Base-by-base conservation (phyloP, 2,113 vertebrate species). In the Heterocephalus glaber region DNA sequence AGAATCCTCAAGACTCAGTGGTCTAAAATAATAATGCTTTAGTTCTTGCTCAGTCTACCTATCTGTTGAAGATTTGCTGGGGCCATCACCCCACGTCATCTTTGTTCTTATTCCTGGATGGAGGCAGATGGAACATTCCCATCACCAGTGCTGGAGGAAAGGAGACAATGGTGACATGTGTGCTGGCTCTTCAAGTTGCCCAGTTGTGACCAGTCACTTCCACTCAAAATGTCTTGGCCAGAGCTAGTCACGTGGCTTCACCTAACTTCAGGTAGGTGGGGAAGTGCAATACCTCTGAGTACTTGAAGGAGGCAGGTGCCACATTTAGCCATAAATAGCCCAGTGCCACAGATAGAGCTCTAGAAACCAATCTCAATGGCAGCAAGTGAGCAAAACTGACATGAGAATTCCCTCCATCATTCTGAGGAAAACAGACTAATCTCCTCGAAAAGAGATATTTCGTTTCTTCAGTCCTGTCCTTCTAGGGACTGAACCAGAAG, bases 51-150 rank as follows among this genome's bases (percentile, higher is more conserved):
- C 38, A 30, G 13, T 81, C 30, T 33, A 0, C 0, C 1, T 49
- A 7, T 65, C 58, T 54, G 0, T 10, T 65, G 84, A 76, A 14
- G 58, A 24, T 54, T 35, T 49, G 3, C 66, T 14, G 26, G 38
- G 80, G 76, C 13, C 24, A 4, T 8, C 11, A 13, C 8, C 26
- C 52, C 2, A 0, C n/a, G 72, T 16, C 49, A 7, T 41, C 14
- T 65, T 84, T 58, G 19, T 68, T 74, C 63, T 89, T 5, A 2
- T 20, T 68, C 44, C 35, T 60, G 16, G 49, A 30, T 58, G 13
- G 63, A 92, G 47, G 79, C 12, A 3, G 24, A 19, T 58, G 30
- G 58, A 49, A 41, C 38, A 22, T 10, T 30, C 49, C 24, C 44
- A 20, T 92, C 14, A 19, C 30, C 2, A 2, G 33, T 24, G 5